Conservation (phyloP, 2,888 invertebrate genomes). For the Aporophyla nigra region DNA sequence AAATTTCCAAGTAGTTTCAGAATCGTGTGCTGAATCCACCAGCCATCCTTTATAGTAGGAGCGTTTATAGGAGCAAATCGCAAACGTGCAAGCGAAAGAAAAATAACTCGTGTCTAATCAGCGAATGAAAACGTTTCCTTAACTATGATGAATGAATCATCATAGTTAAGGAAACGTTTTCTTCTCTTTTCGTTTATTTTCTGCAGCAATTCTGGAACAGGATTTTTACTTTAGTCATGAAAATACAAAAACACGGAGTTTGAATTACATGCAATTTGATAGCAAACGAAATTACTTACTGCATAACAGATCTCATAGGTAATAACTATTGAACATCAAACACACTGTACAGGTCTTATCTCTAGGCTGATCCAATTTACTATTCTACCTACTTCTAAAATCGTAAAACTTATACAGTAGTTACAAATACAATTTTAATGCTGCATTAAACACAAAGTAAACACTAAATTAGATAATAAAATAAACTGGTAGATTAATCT, state of each 20-base stretch:
- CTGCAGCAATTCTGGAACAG: neutral
- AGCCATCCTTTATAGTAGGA: too few relatives aligned
- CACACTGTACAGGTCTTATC: neutral
- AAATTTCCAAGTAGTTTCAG: too few relatives aligned
- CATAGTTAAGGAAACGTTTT: neutral
- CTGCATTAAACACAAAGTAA: conserved; percentile 38
- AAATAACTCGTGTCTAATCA: conserved; percentile 5
- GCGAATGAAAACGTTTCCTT: too few relatives aligned
- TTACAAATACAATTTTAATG: conserved; percentile 44
- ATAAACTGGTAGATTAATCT: conserved; percentile 32
- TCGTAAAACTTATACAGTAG: conserved; percentile 17
- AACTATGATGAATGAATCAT: too few relatives aligned
- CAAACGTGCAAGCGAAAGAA: neutral
- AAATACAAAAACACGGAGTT: neutral
- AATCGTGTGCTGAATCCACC: too few relatives aligned
- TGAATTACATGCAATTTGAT: neutral
- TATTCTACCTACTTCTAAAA: too few relatives aligned
- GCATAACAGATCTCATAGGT: neutral
- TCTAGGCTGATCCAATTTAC: too few relatives aligned
- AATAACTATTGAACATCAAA: neutral
- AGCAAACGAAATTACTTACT: neutral
- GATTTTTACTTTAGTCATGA: neutral
- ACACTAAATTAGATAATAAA: conserved; percentile 51
- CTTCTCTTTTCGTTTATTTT: neutral
- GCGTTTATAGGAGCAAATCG: neutral